phyloP scores from a whole-genome alignment of 2,888 invertebrate genomes.

The Xylophagus ater region DNA sequence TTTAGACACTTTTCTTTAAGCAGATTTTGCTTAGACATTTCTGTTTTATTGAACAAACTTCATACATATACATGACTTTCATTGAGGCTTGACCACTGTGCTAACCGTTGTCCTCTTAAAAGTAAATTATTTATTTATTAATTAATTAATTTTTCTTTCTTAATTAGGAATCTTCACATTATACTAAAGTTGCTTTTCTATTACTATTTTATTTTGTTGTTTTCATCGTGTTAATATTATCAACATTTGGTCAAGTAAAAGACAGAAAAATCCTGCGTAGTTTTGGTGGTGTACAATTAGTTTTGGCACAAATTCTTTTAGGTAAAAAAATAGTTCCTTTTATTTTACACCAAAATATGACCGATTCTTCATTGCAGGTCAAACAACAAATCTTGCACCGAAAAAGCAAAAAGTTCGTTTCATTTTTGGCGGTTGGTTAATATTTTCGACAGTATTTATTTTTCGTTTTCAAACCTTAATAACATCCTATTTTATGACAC shows the following conservation, averaged over 20 bases:
- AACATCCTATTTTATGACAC: slow-evolving; percentile 3
- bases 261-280: slow-evolving; percentile 4
- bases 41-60: too few relatives aligned
- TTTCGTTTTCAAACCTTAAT: slow-evolving; percentile 5
- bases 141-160: too few relatives aligned
- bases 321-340: slow-evolving; percentile 1
- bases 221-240: background rate
- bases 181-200: slow-evolving; percentile 8
- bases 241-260: background rate
- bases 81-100: too few relatives aligned
- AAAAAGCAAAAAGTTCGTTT: slow-evolving; percentile 2
- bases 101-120: too few relatives aligned
- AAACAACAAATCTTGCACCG: background rate
- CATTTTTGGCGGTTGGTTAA: slow-evolving; percentile 4
- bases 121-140: too few relatives aligned
- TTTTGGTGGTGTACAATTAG: slow-evolving; percentile 2
- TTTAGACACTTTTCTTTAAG: too few relatives aligned
- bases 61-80: too few relatives aligned
- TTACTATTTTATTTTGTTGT: slow-evolving; percentile 3
- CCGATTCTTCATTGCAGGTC: too few relatives aligned
- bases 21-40: too few relatives aligned
- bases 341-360: background rate
- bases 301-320: slow-evolving; percentile 7
- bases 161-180: slow-evolving; percentile 5
- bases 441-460: slow-evolving; percentile 4